A percentile compares a stretch with the other conserved stretches of the same genome.
Conservation (phyloP, 2,797 vertebrate genomes). For the Coregonus ussuriensis region DNA sequence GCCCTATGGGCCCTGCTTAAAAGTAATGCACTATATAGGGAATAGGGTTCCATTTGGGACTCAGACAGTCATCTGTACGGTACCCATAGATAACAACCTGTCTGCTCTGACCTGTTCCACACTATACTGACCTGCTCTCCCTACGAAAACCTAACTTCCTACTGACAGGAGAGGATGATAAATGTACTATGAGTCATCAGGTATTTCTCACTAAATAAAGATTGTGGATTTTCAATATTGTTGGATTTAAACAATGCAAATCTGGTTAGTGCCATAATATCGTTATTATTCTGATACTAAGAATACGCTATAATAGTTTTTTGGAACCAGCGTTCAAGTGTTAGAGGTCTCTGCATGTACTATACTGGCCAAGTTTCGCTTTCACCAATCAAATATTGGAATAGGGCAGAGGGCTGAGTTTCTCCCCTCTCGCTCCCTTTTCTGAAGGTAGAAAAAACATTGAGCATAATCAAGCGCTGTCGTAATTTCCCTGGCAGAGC, state of each 20-base stretch:
- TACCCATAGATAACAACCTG: constrained; percentile 39
- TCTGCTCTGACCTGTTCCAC: constrained; percentile 34
- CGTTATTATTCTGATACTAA: background rate
- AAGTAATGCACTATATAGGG: background rate
- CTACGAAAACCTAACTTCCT: constrained; percentile 9
- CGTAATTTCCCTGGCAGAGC: constrained; percentile 76
- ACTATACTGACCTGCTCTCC: background rate
- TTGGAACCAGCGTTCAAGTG: background rate
- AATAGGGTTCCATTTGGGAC: background rate
- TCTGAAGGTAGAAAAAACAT: constrained; percentile 33
- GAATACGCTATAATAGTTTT: background rate
- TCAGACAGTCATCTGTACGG: constrained; percentile 35
- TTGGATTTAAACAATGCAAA: too few species aligned
- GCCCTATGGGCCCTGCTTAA: too few species aligned
- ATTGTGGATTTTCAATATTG: background rate
- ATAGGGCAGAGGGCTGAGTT: constrained; percentile 28
- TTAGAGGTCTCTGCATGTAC: background rate
- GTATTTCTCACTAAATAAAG: background rate
- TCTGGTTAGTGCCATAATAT: background rate
- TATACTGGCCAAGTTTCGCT: constrained; percentile 39
- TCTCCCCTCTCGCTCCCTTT: constrained; percentile 32
- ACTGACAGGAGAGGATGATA: constrained; percentile 29
- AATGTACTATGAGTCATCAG: constrained; percentile 9
- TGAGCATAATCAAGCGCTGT: constrained; percentile 71
- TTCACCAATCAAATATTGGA: constrained; percentile 69